A percentile compares a stretch with the other conserved stretches of the same genome.
phyloP scores from a whole-genome alignment of 1,140 invertebrate genomes.

The Heterodera schachtii region DNA sequence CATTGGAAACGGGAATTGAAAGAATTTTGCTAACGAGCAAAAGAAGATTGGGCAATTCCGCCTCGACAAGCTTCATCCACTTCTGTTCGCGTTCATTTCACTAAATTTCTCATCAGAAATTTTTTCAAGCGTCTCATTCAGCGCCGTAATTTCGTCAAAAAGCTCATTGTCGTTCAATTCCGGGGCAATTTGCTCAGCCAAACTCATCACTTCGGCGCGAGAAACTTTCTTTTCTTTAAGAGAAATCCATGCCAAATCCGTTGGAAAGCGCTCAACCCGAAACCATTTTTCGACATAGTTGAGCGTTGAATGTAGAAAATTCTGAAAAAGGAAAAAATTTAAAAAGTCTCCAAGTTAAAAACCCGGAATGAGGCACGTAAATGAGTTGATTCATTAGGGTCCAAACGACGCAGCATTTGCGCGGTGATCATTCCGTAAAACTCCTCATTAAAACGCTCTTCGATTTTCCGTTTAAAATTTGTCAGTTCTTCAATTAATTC shows the following conservation, averaged over 20 bases:
- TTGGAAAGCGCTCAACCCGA: not conserved
- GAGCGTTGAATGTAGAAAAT: not conserved
- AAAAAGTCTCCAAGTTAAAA: not conserved
- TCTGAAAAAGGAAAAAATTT: not conserved
- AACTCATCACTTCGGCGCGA: not conserved
- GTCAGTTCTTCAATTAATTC: not conserved
- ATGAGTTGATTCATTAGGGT: not conserved
- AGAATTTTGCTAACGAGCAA: not conserved
- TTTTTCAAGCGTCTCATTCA: not conserved
- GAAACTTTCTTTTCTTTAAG: not conserved
- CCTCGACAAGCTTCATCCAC: not conserved
- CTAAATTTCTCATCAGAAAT: not conserved
- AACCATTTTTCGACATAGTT: not conserved
- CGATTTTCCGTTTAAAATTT: not conserved
- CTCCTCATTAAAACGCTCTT: not conserved
- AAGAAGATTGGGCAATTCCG: not conserved
- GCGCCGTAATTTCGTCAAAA: not conserved
- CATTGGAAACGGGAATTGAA: too few relatives aligned
- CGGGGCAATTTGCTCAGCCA: conserved; percentile 1
- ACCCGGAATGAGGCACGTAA: not conserved
- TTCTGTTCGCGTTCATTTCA: not conserved
- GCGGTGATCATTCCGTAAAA: conserved; percentile 3
- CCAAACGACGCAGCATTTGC: conserved; percentile 1
- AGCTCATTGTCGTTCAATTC: conserved; percentile 1
- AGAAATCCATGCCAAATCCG: not conserved